These are phyloP conservation scores for Hoplostethus mediterraneus DNA, from an alignment of 2,797 vertebrate genomes.

Conservation along the genomic window DNA sequence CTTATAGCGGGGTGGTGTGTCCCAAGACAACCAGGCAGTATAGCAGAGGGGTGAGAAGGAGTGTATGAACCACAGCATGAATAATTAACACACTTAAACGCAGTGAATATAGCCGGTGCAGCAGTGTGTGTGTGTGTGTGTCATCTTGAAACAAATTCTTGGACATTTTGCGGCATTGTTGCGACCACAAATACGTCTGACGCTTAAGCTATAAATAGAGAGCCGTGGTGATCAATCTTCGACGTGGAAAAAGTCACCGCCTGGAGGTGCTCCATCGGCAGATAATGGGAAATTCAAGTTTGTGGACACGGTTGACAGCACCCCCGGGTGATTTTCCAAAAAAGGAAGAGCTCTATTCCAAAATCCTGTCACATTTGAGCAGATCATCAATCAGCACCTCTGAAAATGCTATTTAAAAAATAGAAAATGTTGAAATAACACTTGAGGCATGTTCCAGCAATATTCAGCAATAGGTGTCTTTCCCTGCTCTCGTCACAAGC, in stretches of 20 bases:
- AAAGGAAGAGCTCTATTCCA: slow-evolving; percentile 13
- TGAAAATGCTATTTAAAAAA: background rate
- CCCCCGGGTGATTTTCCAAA: slow-evolving; percentile 6
- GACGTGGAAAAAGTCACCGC: slow-evolving; percentile 11
- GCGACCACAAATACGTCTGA: slow-evolving; percentile 16
- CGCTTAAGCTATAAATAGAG: slow-evolving; percentile 34
- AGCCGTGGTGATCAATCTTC: slow-evolving; percentile 14
- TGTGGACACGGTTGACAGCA: slow-evolving; percentile 23
- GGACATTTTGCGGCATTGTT: slow-evolving; percentile 23
- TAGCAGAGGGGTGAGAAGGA: slow-evolving; percentile 23
- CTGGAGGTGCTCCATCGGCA: slow-evolving; percentile 3
- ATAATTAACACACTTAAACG: slow-evolving; percentile 55
- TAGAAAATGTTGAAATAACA: slow-evolving; percentile 5
- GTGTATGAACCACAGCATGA: slow-evolving; percentile 46
- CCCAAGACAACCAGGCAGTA: slow-evolving; percentile 12
- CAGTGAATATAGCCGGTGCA: slow-evolving; percentile 6
- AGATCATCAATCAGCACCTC: background rate
- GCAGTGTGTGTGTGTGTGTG: slow-evolving; percentile 10
- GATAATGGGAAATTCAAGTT: slow-evolving; percentile 30
- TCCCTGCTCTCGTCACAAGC: background rate
- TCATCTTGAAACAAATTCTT: slow-evolving; percentile 1
- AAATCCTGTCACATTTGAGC: slow-evolving; percentile 18
- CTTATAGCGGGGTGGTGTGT: slow-evolving; percentile 32
- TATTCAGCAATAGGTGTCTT: background rate
- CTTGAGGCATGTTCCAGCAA: slow-evolving; percentile 8